phyloP scores from a whole-genome alignment of 2,797 vertebrate genomes.

The Tapera naevia region DNA sequence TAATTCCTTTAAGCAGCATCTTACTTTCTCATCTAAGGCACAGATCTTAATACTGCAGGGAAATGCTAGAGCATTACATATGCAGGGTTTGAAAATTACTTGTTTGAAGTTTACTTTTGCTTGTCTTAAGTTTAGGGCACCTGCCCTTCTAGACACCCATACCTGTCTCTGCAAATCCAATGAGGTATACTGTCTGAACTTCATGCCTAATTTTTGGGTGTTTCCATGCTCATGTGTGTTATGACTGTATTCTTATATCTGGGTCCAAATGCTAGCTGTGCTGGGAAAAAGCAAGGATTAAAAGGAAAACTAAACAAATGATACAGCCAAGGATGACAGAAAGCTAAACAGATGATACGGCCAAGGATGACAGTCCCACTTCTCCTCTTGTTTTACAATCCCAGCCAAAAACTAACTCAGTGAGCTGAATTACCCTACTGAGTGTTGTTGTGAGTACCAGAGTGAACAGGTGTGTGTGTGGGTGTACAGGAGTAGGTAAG shows the following conservation, averaged over 20 bases:
- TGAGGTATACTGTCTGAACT: neutral
- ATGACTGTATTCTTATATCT: neutral
- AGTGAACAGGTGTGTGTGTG: neutral
- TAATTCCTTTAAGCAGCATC: neutral
- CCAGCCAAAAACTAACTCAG: neutral
- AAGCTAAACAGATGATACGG: neutral
- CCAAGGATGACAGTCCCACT: slow-evolving; percentile 19
- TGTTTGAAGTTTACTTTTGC: neutral
- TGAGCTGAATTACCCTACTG: slow-evolving; percentile 6
- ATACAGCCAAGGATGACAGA: slow-evolving; percentile 16
- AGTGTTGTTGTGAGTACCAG: neutral
- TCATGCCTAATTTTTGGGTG: neutral
- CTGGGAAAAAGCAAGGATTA: slow-evolving; percentile 21
- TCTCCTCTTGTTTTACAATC: neutral
- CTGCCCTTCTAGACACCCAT: neutral
- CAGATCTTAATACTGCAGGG: neutral
- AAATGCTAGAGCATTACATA: neutral
- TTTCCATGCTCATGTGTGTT: neutral
- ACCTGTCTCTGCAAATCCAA: neutral
- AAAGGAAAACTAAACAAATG: slow-evolving; percentile 11
- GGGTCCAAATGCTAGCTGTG: neutral
- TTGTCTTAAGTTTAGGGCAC: neutral
- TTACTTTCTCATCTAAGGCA: neutral
- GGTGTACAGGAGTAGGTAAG: neutral
- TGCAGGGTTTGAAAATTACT: neutral